Evolutionary conservation across 64 coral and sea anemone genomes (phyloP).

Genomic region (Montipora efflorescens): DNA sequence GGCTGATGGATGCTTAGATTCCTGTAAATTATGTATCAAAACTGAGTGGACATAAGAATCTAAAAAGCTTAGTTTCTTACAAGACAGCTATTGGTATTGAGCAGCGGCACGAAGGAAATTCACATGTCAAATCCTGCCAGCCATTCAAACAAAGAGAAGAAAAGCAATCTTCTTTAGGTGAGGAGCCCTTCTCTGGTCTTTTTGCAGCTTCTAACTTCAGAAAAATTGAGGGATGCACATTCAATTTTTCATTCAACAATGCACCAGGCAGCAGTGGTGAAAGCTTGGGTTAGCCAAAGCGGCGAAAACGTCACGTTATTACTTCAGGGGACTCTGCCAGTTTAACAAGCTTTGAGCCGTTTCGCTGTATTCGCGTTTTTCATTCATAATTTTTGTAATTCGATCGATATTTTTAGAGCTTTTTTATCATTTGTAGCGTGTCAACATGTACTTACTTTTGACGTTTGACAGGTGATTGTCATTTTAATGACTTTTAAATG

Average conservation of each 20-base stretch:
- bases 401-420: too few relatives aligned
- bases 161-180: background rate
- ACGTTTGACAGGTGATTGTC: too few relatives aligned
- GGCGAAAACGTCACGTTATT: background rate
- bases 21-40: constrained; percentile 28
- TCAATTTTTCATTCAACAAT: constrained; percentile 9
- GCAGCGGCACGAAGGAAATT: too few relatives aligned
- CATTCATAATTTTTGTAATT: too few relatives aligned
- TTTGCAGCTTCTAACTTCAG: background rate
- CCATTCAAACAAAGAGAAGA: background rate
- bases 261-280: constrained; percentile 1
- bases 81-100: background rate
- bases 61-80: constrained; percentile 23
- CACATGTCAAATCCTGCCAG: background rate
- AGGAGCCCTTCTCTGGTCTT: background rate
- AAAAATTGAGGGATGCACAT: background rate
- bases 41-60: constrained; percentile 44
- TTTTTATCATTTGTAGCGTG: too few relatives aligned
- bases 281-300: background rate
- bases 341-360: too few relatives aligned
- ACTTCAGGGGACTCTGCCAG: background rate
- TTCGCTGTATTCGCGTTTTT: too few relatives aligned
- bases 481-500: too few relatives aligned
- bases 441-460: too few relatives aligned
- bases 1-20: constrained; percentile 30